A percentile compares a stretch with the other conserved stretches of the same genome.
These are phyloP conservation scores for Scartelaos histophorus DNA, from an alignment of 2,113 vertebrate species.

Conservation along the genomic window DNA sequence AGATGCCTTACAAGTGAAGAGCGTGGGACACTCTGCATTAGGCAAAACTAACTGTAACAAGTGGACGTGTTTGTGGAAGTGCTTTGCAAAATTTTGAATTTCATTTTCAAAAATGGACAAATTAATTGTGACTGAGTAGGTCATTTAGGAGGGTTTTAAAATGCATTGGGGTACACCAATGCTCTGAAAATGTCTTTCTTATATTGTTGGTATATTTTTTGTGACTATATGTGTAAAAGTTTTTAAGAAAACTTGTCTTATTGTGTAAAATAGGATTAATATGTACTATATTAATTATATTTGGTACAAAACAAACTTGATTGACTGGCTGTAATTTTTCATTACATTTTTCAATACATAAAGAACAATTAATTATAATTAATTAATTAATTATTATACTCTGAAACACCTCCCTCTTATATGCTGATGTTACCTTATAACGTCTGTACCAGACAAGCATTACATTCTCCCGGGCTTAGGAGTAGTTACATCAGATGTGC, in stretches of 20 bases:
- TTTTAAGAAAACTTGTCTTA: slow-evolving; percentile 30
- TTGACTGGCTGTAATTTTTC: slow-evolving; percentile 15
- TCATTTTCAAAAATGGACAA: slow-evolving; percentile 11
- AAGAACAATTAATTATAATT: not conserved
- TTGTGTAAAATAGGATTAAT: slow-evolving; percentile 16
- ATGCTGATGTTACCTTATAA: not conserved
- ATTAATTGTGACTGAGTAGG: slow-evolving; percentile 5
- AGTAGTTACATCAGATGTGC: slow-evolving; percentile 14
- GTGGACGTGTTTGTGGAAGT: slow-evolving; percentile 32
- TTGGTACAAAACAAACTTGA: slow-evolving; percentile 30
- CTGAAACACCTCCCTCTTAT: not conserved
- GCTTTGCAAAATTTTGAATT: not conserved
- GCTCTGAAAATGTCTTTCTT: not conserved
- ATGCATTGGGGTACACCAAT: not conserved
- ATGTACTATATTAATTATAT: slow-evolving; percentile 39
- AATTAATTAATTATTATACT: not conserved
- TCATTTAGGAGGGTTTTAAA: not conserved
- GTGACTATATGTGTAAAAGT: not conserved
- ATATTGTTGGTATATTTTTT: not conserved
- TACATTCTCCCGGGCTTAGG: slow-evolving; percentile 9
- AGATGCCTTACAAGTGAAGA: not conserved
- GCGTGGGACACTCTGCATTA: not conserved
- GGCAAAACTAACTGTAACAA: not conserved
- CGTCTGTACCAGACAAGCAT: not conserved
- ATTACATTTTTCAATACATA: slow-evolving; percentile 9